Conservation (phyloP, 1,140 invertebrate species). For the Caerostris darwini region DNA sequence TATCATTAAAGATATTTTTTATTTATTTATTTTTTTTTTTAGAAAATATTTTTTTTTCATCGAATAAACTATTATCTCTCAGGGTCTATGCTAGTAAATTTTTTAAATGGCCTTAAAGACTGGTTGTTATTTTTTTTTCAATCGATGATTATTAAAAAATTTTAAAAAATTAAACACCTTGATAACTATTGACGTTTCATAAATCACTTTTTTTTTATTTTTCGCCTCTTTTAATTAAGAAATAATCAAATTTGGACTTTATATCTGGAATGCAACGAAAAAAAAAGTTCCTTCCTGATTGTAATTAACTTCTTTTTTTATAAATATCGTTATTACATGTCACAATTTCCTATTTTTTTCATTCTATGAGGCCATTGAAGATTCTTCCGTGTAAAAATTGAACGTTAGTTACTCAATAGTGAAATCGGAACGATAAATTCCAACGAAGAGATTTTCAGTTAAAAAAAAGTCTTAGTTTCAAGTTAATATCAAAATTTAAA, state of each 20-base stretch:
- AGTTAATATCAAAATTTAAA: conserved; percentile 33
- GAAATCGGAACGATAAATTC: conserved; percentile 4
- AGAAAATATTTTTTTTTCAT: too few relatives aligned
- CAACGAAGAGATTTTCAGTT: not conserved
- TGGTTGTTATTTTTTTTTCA: too few relatives aligned
- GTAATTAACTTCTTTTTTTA: conserved; percentile 27
- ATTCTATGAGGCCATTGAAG: not conserved
- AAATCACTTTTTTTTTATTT: too few relatives aligned
- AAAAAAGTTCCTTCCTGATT: not conserved
- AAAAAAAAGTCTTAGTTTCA: not conserved
- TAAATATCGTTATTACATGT: conserved; percentile 32
- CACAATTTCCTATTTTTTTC: not conserved
- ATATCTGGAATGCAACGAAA: not conserved
- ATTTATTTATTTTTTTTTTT: too few relatives aligned
- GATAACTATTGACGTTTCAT: too few relatives aligned
- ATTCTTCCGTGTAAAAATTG: not conserved
- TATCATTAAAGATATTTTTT: not conserved
- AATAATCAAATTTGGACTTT: too few relatives aligned
- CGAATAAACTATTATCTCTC: too few relatives aligned
- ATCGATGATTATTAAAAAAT: too few relatives aligned
- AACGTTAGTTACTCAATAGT: not conserved
- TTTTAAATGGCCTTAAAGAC: too few relatives aligned
- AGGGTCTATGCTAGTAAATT: too few relatives aligned
- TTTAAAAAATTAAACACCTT: too few relatives aligned
- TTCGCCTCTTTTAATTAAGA: too few relatives aligned